These are phyloP conservation scores for Rhabdomys dilectus DNA, from an alignment of 2,113 vertebrate species.

Conservation along the genomic window DNA sequence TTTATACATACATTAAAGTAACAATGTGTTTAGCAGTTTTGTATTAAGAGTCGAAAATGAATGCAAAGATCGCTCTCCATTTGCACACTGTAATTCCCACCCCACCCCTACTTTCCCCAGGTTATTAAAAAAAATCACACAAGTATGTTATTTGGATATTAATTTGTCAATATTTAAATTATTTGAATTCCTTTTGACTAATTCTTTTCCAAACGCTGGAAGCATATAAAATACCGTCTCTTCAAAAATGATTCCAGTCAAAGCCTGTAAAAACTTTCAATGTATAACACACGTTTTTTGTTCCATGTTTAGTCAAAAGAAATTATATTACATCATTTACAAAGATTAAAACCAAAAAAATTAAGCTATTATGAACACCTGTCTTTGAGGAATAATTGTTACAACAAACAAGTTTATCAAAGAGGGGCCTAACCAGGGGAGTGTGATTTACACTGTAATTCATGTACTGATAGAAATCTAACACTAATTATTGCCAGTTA, in stretches of 20 bases:
- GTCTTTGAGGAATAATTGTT: conserved; percentile 84
- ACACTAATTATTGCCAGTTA: conserved; percentile 78
- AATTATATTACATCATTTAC: conserved; percentile 85
- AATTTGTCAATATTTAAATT: conserved; percentile 83
- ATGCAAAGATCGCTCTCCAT: conserved; percentile 75
- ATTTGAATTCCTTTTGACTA: conserved; percentile 83
- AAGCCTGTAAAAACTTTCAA: conserved; percentile 84
- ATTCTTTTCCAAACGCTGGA: conserved; percentile 84
- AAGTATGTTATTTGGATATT: conserved; percentile 86
- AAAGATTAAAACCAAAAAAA: conserved; percentile 77
- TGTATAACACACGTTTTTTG: conserved; percentile 81
- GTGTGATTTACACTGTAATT: conserved; percentile 81
- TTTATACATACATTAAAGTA: conserved; percentile 86
- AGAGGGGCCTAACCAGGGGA: conserved; percentile 78
- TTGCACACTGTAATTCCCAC: conserved; percentile 72
- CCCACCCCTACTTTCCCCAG: conserved; percentile 80
- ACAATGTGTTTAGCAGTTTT: conserved; percentile 80
- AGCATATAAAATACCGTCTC: conserved; percentile 87
- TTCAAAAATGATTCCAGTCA: conserved; percentile 83
- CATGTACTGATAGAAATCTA: conserved; percentile 80
- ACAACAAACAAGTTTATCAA: conserved; percentile 84
- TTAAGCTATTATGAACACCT: conserved; percentile 81
- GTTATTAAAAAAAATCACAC: conserved; percentile 85
- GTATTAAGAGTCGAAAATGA: conserved; percentile 82
- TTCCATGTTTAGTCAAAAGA: conserved; percentile 85